Conservation (phyloP, 2,113 vertebrate species). For the Halichoerus grypus region DNA sequence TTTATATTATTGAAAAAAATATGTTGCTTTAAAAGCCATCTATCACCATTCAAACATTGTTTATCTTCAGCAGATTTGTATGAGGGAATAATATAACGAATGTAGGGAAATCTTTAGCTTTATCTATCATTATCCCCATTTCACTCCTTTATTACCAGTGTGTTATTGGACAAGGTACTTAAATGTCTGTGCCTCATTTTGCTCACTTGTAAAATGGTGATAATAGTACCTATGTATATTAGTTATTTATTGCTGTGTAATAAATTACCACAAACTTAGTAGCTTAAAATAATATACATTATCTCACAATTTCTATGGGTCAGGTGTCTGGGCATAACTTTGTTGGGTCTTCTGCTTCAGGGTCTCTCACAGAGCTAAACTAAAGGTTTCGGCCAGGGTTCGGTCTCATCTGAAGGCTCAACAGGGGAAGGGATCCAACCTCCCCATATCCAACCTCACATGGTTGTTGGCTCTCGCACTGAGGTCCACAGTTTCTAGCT, state of each 20-base stretch:
- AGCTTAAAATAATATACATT: conserved; percentile 53
- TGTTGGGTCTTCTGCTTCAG: conserved; percentile 25
- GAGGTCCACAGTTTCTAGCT: background rate
- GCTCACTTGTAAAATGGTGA: conserved; percentile 51
- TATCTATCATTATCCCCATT: background rate
- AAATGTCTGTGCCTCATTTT: conserved; percentile 59
- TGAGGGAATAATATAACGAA: conserved; percentile 50
- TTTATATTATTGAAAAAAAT: conserved; percentile 42
- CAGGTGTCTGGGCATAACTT: conserved; percentile 21
- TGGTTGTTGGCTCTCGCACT: background rate
- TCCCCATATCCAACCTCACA: background rate
- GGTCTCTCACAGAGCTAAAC: background rate
- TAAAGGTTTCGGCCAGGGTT: background rate
- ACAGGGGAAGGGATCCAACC: background rate
- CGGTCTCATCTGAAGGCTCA: background rate
- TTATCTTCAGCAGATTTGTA: conserved; percentile 43
- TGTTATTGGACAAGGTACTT: conserved; percentile 36
- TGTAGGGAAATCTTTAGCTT: conserved; percentile 47
- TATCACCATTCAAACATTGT: background rate
- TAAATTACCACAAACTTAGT: conserved; percentile 54
- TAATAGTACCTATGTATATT: conserved; percentile 20
- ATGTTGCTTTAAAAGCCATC: conserved; percentile 45
- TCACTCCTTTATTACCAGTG: background rate
- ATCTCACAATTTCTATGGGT: background rate
- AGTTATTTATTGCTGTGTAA: conserved; percentile 71